Evolutionary conservation across 2,888 invertebrate species (phyloP), one percentile per base, ranked within the genome.

Genomic region (Drosophila melanocephala): DNA sequence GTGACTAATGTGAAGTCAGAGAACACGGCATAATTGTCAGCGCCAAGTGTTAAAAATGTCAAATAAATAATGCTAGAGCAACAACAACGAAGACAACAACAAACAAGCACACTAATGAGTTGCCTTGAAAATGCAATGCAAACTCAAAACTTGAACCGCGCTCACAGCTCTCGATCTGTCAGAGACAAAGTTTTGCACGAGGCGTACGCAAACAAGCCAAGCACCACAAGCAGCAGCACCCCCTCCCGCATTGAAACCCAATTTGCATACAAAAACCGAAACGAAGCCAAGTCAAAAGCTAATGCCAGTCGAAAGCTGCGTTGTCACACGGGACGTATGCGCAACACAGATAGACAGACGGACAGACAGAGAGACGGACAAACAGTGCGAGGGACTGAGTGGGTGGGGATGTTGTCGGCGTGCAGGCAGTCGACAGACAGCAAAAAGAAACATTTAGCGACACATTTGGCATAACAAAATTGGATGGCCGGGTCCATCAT

Each of bases 391-490:
- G 47, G 19, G 10, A n/a, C 22, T 26, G 39, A 9, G 22, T n/a
- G 22, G 19, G 26, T 12, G 22, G 33, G n/a, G 9, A 26, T 33
- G 5, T 32, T 30, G 50, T 5, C 42, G 30, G 52, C 47, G 50
- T 26, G 5, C 28, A 30, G 10, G 42, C 28, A 58, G 32, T 39
- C 26, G 22, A 26, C 39, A 39, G 14, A 51, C 52, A 59, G 68
- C 52, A 79, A 72, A 78, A 74, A 79, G 77, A 77, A 81, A 77
- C 77, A 90, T 87, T 90, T 79, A 82, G 87, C 89, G 84, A 90
- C 87, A 82, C 89, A 81, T 90, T 87, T 84, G 81, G 87, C 89
- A 87, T 87, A 84, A 82, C 80, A 90, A 87, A 83, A 87, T 75
- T 65, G 69, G 74, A 44, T 66, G 56, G 44, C 22, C 58, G 52